Base-by-base conservation (phyloP, 2,888 invertebrate species). In the Serrognathus titanus region DNA sequence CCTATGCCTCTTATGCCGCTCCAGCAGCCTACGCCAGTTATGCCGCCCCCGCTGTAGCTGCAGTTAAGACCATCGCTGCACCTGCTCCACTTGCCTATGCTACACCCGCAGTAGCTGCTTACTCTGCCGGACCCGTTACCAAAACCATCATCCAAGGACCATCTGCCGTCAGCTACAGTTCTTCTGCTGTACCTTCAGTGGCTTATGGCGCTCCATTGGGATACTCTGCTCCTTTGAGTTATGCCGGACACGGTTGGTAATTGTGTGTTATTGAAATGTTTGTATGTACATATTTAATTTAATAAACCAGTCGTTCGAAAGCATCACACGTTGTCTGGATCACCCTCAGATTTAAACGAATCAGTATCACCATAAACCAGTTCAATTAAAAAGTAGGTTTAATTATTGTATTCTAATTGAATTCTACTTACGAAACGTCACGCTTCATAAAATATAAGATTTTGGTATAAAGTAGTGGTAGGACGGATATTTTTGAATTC, bases 71-170 rank as follows among this genome's bases (percentile, higher is more conserved):
- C 67, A 20, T 59, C 36, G 64, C 63, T 50, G 57, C 62, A 37
- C 64, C 68, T 31, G 62, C 64, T 47, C 64, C 66, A 48, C 20
- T 47, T 39, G 59, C 64, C 4, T 62, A 62, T 36, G 59, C 63
- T 36, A 55, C 60, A 8, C 62, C 62, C 2, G 77, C 76, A 60
- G 71, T 72, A 11, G 72, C 10, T 37, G 48, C 40, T 11, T 59
- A 54, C 13, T 31, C 54, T 6, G 54, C 57, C 11, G 58, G 53
- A 10, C 59, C 59, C 16, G 65, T 65, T 53, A 68, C 68, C 41
- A 60, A 63, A 38, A 55, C 55, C 13, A 35, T 55, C 16, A 43
- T 57, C 5, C 48, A 49, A 43, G 52, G 52, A 52, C 57, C 57
- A 46, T 53, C 57, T 13, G 53, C 57, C n/a, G 31, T 49, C 11